Evolutionary conservation across 53 echinoderm and acorn worm genomes (phyloP), one percentile per base, ranked within the genome.

Genomic region (Actinopyga echinites): DNA sequence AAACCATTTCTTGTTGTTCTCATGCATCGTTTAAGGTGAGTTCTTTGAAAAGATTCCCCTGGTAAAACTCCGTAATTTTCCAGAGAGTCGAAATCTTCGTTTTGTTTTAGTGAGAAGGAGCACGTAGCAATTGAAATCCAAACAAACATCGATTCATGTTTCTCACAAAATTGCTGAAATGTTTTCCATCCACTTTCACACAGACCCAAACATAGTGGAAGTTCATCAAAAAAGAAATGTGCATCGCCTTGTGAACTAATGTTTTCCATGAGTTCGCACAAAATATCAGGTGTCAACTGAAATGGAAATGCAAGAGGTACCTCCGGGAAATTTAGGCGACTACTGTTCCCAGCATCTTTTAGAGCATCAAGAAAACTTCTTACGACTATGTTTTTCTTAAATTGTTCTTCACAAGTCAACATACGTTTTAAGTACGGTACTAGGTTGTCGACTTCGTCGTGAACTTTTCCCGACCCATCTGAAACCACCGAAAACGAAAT

Each of bases 151-250:
- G 23, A 20, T 15, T 24, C 24, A 59, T 36, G 55, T 1, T 79
- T 11, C 33, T 79, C 12, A 42, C 19, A 57, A 35, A 79, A 79
- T 7, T 10, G 30, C 30, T 79, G 58, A 23, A 79, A 57, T 57
- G 2, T 8, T 28, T 11, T 19, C 79, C 79, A 79, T 5, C 49
- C 75, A 13, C 34, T n/a, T n/a, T 69, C 31, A 7, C 38, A 69
- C 4, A 30, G 6, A 33, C 58, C 57, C 17, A 79, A 57, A 31
- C 58, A 32, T 12, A 79, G 37, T 59, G 79, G 79, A 25, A 80
- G 9, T 40, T 80, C 61, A 60, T 80, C 81, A 13, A 80, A 61
- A n/a, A 80, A 56, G 38, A 80, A 60, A 62, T 80, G 81, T 8
- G 38, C 44, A 0, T 35, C 24, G 26, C 36, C 8, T 12, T 22